Conservation (phyloP, 2,113 vertebrate genomes). For the Myiozetetes cayanensis region DNA sequence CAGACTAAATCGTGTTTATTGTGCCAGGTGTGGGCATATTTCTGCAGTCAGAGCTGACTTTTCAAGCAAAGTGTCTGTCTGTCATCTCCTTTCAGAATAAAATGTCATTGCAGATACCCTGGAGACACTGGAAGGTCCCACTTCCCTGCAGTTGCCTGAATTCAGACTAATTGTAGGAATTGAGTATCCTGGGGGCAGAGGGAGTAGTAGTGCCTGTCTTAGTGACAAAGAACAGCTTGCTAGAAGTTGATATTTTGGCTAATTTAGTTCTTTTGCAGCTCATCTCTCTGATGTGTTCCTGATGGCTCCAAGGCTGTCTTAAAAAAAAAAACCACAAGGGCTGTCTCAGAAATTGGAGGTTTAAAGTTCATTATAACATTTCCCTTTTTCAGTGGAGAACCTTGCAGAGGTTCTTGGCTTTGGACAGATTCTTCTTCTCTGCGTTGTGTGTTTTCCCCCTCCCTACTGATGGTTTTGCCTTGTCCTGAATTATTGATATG, state of each 20-base stretch:
- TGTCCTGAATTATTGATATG: background rate
- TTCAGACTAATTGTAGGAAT: rapidly evolving
- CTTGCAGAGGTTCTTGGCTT: background rate
- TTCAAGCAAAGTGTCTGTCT: background rate
- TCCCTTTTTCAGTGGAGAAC: background rate
- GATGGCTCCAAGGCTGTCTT: background rate
- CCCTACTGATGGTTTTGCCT: background rate
- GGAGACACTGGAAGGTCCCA: background rate
- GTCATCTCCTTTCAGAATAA: background rate
- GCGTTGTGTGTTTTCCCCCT: background rate
- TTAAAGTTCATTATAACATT: background rate
- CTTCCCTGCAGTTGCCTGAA: background rate
- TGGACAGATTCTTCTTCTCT: background rate
- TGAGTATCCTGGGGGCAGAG: rapidly evolving
- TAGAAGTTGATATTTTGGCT: background rate
- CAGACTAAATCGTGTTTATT: background rate
- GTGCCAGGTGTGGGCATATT: rapidly evolving
- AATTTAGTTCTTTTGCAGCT: background rate
- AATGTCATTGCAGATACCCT: background rate
- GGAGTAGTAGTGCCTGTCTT: too few relatives aligned
- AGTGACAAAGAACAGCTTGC: background rate
- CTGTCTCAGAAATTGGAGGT: background rate
- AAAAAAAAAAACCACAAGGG: background rate
- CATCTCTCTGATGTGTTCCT: background rate
- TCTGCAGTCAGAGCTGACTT: background rate